These are phyloP conservation scores for Amphibalanus amphitrite DNA, from an alignment of 1,140 invertebrate genomes.

Conservation along the genomic window DNA sequence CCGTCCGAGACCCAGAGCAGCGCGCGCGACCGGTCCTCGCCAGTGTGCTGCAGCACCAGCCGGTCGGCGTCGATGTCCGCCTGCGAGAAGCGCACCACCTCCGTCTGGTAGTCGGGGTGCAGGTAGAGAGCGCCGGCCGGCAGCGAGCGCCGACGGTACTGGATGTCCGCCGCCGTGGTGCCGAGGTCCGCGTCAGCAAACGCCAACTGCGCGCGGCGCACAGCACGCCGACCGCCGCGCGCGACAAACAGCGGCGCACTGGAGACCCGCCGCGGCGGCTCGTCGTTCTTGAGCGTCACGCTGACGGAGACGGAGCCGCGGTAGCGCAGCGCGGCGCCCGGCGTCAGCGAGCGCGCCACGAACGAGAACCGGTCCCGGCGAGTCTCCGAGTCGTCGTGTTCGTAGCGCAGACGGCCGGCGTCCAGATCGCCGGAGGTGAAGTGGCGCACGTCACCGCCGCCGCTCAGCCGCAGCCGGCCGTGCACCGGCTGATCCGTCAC, in stretches of 20 bases:
- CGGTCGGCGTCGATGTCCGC: constrained; percentile 58
- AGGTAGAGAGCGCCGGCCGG: constrained; percentile 56
- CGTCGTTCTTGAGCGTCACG: constrained; percentile 72
- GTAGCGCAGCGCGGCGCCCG: constrained; percentile 57
- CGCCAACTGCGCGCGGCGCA: constrained; percentile 54
- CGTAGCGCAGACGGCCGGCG: constrained; percentile 36
- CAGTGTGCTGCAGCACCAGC: constrained; percentile 66
- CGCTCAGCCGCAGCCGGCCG: constrained; percentile 35
- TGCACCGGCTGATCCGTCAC: constrained; percentile 51
- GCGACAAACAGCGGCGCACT: constrained; percentile 72
- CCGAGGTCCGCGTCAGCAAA: constrained; percentile 63
- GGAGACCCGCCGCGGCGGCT: constrained; percentile 49
- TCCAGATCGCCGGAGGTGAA: constrained; percentile 54
- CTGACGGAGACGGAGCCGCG: constrained; percentile 61
- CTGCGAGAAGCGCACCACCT: constrained; percentile 58
- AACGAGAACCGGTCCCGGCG: constrained; percentile 22
- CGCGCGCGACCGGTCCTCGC: constrained; percentile 49
- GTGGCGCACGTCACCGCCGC: constrained; percentile 20
- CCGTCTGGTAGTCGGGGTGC: constrained; percentile 36
- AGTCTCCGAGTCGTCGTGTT: constrained; percentile 27
- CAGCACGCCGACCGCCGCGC: constrained; percentile 48
- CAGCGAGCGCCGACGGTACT: constrained; percentile 54
- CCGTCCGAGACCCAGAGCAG: constrained; percentile 56
- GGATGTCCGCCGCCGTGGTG: constrained; percentile 56
- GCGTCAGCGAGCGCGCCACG: constrained; percentile 20